Percentiles rank a stretch among this genome's conserved stretches.
phyloP scores from a whole-genome alignment of 2,888 invertebrate genomes.

The Caenorhabditis sp. region DNA sequence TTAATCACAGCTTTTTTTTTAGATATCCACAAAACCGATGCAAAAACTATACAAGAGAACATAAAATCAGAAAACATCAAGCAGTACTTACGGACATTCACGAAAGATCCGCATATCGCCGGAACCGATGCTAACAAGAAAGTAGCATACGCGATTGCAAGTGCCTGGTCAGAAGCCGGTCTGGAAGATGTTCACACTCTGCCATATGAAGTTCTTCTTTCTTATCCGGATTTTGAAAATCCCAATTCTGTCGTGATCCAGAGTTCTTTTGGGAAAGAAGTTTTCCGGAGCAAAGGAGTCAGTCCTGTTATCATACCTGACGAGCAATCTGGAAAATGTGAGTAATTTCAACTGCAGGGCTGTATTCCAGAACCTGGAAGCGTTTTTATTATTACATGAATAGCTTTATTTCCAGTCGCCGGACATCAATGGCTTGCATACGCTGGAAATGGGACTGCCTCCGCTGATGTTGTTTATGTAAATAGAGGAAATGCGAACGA shows the following conservation, averaged over 20 bases:
- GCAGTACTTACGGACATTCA: conserved; percentile 64
- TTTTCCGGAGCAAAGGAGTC: conserved; percentile 71
- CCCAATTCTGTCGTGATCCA: conserved; percentile 68
- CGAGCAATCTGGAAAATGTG: conserved; percentile 74
- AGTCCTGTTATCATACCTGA: conserved; percentile 71
- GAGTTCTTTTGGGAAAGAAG: conserved; percentile 27
- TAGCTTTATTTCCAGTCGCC: conserved; percentile 70
- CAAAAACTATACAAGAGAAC: conserved; percentile 48
- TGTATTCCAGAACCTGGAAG: no score
- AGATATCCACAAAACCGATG: conserved; percentile 59
- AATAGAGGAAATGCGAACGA: conserved; percentile 73
- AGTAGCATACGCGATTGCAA: conserved; percentile 73
- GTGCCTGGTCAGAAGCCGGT: conserved; percentile 71
- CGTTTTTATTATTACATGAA: no score
- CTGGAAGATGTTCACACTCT: conserved; percentile 72
- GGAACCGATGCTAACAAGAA: conserved; percentile 73
- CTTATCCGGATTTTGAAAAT: conserved; percentile 75
- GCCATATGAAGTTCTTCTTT: conserved; percentile 76
- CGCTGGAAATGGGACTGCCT: conserved; percentile 69
- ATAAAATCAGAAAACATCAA: conserved; percentile 67
- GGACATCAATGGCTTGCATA: conserved; percentile 78
- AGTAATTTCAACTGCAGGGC: conserved; percentile 11
- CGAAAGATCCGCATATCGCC: conserved; percentile 73
- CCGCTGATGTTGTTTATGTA: conserved; percentile 73
- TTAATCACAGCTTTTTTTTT: conserved; percentile 8